These are phyloP conservation scores for Tineola bisselliella DNA, from an alignment of 2,888 invertebrate genomes.

Conservation along the genomic window DNA sequence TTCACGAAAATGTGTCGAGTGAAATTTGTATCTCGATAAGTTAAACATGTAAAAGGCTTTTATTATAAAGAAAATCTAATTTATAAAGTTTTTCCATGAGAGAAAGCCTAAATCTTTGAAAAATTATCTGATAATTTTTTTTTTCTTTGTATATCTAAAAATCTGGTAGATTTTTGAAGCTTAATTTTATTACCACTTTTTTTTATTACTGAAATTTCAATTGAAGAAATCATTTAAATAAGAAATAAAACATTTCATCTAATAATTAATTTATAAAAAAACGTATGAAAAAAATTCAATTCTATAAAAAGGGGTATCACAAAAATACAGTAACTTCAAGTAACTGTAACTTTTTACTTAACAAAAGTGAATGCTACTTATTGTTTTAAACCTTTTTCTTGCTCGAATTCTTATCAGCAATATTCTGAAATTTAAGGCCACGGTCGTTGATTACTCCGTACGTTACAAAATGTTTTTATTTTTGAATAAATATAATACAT, in stretches of 20 bases:
- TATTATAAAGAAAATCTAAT: background rate
- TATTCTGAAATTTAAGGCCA: background rate
- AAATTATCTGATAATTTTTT: too few relatives aligned
- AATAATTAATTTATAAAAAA: background rate
- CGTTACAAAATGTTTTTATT: background rate
- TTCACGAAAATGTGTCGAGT: background rate
- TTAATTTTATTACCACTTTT: too few relatives aligned
- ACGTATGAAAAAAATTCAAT: background rate
- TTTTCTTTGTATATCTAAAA: too few relatives aligned
- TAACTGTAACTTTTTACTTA: slow-evolving; percentile 1
- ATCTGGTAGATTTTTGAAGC: too few relatives aligned
- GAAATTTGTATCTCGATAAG: background rate
- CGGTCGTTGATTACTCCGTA: background rate
- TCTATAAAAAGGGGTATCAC: background rate
- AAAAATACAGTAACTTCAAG: background rate
- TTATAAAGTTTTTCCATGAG: background rate
- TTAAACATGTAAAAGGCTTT: slow-evolving; percentile 1
- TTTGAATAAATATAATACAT: too few relatives aligned
- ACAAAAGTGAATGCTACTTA: background rate
- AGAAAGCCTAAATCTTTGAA: too few relatives aligned
- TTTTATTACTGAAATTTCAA: too few relatives aligned
- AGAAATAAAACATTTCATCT: too few relatives aligned
- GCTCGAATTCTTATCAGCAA: background rate
- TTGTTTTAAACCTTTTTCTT: background rate
- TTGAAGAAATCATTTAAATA: too few relatives aligned